Evolutionary conservation across 53 echinoderm and acorn worm species (phyloP).

Genomic region (Crossaster papposus): DNA sequence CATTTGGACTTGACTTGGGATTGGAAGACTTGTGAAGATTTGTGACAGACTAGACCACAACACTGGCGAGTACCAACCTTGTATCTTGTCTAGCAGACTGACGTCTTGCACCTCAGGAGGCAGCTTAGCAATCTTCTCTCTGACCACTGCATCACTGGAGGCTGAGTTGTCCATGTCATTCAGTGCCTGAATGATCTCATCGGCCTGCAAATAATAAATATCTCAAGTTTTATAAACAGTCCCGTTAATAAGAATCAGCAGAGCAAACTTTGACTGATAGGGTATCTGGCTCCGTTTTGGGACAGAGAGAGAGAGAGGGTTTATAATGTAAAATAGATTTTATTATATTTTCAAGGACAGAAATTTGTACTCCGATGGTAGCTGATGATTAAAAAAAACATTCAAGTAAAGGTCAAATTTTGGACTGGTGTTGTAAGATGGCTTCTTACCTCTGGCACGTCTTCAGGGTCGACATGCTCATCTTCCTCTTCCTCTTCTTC

Average conservation of each 20-base stretch:
- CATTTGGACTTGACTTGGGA: background rate
- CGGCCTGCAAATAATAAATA: conserved; percentile 64
- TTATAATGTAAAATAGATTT: too few relatives aligned
- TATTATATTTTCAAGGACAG: too few relatives aligned
- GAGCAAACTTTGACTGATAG: too few relatives aligned
- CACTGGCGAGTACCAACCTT: conserved; percentile 68
- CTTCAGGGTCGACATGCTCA: conserved; percentile 69
- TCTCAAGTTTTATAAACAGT: too few relatives aligned
- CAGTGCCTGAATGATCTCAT: conserved; percentile 83
- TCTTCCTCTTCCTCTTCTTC: conserved; percentile 71
- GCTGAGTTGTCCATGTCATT: conserved; percentile 91
- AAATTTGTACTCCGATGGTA: background rate
- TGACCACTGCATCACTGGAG: conserved; percentile 91
- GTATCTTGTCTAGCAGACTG: conserved; percentile 88
- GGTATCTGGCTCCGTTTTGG: too few relatives aligned
- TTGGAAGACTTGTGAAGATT: background rate
- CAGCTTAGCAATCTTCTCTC: conserved; percentile 93
- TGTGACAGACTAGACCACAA: background rate
- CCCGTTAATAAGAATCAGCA: too few relatives aligned
- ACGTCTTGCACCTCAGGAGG: conserved; percentile 97
- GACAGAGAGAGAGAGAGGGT: too few relatives aligned
- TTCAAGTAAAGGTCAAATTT: background rate
- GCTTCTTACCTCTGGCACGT: conserved; percentile 86
- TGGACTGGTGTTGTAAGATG: background rate
- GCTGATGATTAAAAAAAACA: background rate